phyloP scores from a whole-genome alignment of 2,797 vertebrate species.

The Esox lucius region DNA sequence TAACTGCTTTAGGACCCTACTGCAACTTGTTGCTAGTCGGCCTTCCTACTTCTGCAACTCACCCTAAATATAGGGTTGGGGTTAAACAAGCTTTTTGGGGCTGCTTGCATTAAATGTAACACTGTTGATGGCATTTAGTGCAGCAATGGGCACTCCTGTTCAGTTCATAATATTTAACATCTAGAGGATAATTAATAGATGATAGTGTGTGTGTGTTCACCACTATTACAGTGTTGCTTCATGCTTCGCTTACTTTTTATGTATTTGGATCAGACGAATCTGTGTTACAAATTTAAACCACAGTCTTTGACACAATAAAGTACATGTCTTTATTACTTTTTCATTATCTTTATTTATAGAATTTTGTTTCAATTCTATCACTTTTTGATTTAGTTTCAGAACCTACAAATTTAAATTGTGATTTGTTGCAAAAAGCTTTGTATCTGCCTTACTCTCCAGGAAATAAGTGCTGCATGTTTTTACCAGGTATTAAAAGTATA shows the following conservation, averaged over 20 bases:
- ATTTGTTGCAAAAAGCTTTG: too few relatives aligned
- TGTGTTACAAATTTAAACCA: neutral
- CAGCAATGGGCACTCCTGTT: too few relatives aligned
- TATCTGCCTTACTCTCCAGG: too few relatives aligned
- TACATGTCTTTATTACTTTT: too few relatives aligned
- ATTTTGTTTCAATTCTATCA: too few relatives aligned
- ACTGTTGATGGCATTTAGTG: neutral
- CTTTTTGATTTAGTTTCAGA: too few relatives aligned
- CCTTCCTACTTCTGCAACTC: neutral
- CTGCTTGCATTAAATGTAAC: neutral
- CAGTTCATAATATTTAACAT: too few relatives aligned
- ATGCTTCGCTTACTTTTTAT: neutral
- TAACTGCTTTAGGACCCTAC: neutral
- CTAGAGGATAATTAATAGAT: slow-evolving; percentile 12
- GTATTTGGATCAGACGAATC: neutral
- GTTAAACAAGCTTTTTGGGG: neutral
- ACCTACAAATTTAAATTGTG: too few relatives aligned
- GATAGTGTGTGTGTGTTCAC: slow-evolving; percentile 33
- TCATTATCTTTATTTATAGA: too few relatives aligned
- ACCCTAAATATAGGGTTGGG: too few relatives aligned
- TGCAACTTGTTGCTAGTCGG: neutral
- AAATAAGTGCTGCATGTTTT: too few relatives aligned
- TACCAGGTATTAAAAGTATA: too few relatives aligned
- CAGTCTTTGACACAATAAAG: neutral
- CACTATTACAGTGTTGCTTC: neutral